Conservation (phyloP, 2,888 invertebrate species). For the Lochmaea capreae region DNA sequence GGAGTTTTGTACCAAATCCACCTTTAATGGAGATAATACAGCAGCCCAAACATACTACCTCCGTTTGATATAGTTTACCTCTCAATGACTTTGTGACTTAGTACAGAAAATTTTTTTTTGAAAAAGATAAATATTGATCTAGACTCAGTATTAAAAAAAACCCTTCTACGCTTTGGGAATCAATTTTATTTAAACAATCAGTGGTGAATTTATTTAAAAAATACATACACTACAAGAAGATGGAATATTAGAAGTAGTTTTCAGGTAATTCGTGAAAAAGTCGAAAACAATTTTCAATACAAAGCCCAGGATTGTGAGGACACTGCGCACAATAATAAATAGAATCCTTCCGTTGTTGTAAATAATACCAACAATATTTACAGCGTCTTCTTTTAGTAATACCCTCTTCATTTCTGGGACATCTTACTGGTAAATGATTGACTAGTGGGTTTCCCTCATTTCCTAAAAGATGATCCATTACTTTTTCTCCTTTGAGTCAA, state of each 20-base stretch:
- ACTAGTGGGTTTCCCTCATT: neutral
- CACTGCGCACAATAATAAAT: neutral
- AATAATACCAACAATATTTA: neutral
- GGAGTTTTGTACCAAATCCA: too few relatives aligned
- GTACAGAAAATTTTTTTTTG: too few relatives aligned
- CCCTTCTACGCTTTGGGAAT: too few relatives aligned
- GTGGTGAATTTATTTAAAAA: neutral
- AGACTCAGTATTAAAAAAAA: too few relatives aligned
- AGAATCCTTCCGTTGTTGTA: neutral
- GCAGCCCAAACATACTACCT: too few relatives aligned
- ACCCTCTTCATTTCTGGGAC: neutral
- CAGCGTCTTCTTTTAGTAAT: constrained; percentile 1
- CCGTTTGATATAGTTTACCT: too few relatives aligned
- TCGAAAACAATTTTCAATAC: neutral
- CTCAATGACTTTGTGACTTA: too few relatives aligned
- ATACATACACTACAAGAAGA: neutral
- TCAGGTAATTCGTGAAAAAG: neutral
- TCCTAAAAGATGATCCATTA: neutral
- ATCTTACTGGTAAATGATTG: neutral
- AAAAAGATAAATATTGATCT: too few relatives aligned
- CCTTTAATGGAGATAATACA: too few relatives aligned
- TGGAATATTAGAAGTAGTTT: neutral
- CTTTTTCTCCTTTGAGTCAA: too few relatives aligned
- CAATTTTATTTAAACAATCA: neutral
- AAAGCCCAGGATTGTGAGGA: neutral